Evolutionary conservation across 2,888 invertebrate genomes (phyloP).

Genomic region (Rotaria socialis): DNA sequence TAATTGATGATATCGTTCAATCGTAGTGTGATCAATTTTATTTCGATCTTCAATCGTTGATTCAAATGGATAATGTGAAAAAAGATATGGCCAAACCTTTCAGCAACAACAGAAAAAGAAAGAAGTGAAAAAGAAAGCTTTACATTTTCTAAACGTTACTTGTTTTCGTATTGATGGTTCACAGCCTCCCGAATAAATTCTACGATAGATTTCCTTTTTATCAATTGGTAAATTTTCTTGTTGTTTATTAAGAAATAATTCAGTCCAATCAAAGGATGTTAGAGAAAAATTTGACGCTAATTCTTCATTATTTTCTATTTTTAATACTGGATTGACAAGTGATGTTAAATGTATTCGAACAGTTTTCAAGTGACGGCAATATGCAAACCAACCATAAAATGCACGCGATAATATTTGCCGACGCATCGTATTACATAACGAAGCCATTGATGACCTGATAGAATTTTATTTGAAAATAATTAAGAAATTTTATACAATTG

Average conservation of each 20-base stretch:
- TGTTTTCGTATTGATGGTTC: slow-evolving; percentile 64
- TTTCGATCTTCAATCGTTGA: slow-evolving; percentile 51
- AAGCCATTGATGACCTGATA: slow-evolving; percentile 64
- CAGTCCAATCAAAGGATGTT: background rate
- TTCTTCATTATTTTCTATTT: background rate
- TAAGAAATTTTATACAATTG: background rate
- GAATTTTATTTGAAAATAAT: background rate
- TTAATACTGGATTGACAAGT: slow-evolving; percentile 66
- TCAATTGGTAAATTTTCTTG: background rate
- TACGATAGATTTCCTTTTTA: slow-evolving; percentile 28
- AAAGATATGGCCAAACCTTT: slow-evolving; percentile 78
- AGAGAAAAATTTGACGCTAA: background rate
- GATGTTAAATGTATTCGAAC: slow-evolving; percentile 86
- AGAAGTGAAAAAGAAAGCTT: slow-evolving; percentile 29
- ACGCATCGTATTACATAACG: slow-evolving; percentile 88
- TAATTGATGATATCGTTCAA: slow-evolving; percentile 76
- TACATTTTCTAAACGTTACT: slow-evolving; percentile 47
- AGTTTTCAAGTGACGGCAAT: slow-evolving; percentile 83
- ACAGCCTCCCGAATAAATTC: slow-evolving; percentile 78
- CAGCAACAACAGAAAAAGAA: too few relatives aligned
- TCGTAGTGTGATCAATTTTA: slow-evolving; percentile 58
- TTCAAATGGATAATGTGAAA: slow-evolving; percentile 75
- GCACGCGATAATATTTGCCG: slow-evolving; percentile 88
- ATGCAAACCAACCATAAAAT: slow-evolving; percentile 89
- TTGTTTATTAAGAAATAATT: slow-evolving; percentile 9